phyloP scores from a whole-genome alignment of 2,888 invertebrate genomes.

The Amphipyra tragopoginis region DNA sequence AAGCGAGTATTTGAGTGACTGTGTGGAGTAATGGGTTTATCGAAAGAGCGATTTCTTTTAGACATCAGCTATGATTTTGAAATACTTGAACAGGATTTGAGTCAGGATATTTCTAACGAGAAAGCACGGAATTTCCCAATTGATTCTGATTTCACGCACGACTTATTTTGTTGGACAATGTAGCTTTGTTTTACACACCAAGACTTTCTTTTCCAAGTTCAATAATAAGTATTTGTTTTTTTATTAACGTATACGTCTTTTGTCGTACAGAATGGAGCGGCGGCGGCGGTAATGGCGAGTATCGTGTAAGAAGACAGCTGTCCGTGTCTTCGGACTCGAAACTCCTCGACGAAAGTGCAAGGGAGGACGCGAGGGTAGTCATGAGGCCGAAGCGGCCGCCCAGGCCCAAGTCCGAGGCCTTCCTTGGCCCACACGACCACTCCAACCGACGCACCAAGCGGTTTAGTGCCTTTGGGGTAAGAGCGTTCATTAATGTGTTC shows the following conservation, averaged over 20 bases:
- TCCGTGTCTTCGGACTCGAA: conserved; percentile 98
- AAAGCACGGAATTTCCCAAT: conserved; percentile 6
- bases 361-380: conserved; percentile 96
- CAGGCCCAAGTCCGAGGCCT: conserved; percentile 98
- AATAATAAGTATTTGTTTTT: neutral
- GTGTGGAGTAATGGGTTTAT: conserved; percentile 35
- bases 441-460: conserved; percentile 96
- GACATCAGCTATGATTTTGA: conserved; percentile 13
- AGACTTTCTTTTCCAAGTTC: neutral
- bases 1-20: conserved; percentile 45
- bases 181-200: neutral
- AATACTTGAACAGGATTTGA: conserved; percentile 16
- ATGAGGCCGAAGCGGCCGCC: conserved; percentile 97
- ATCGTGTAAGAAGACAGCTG: conserved; percentile 96
- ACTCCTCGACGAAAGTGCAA: conserved; percentile 96
- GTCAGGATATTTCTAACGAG: neutral
- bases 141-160: conserved; percentile 15
- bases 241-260: conserved; percentile 12
- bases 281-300: conserved; percentile 91
- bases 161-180: conserved; percentile 10
- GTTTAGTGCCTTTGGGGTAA: conserved; percentile 99
- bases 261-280: conserved; percentile 93
- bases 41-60: conserved; percentile 37
- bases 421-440: conserved; percentile 93
- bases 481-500: conserved; percentile 68